Evolutionary conservation across 2,888 invertebrate species (phyloP).

Genomic region (Eupithecia inturbata): DNA sequence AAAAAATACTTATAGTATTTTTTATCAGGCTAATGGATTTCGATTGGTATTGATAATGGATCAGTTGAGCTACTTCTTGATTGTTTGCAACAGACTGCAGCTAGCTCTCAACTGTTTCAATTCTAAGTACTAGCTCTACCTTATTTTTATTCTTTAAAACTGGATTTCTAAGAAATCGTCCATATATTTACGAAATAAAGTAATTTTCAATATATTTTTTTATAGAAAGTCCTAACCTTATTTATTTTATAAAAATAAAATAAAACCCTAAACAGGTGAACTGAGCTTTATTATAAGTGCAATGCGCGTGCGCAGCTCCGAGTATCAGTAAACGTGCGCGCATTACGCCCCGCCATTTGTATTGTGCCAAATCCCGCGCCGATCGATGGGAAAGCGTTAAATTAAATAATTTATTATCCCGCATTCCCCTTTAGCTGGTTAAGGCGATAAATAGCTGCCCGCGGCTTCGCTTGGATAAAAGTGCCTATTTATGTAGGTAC

Average conservation of each 20-base stretch:
- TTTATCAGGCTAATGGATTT: no score
- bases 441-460: slow-evolving; percentile 1
- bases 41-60: no score
- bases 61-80: no score
- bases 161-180: background rate
- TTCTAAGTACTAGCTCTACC: no score
- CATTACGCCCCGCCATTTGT: slow-evolving; percentile 61
- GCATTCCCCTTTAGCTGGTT: slow-evolving; percentile 34
- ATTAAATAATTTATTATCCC: slow-evolving; percentile 45
- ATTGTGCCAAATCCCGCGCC: slow-evolving; percentile 48
- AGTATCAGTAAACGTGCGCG: slow-evolving; percentile 51
- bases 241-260: background rate
- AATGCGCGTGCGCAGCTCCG: slow-evolving; percentile 37
- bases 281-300: slow-evolving; percentile 24
- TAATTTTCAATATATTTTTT: no score
- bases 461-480: background rate
- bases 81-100: no score
- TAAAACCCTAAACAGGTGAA: background rate
- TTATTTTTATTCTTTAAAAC: no score
- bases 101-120: no score
- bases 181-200: no score
- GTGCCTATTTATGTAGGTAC: background rate
- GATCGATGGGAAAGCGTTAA: slow-evolving; percentile 41
- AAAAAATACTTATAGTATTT: no score
- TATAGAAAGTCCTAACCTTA: background rate